phyloP scores from a whole-genome alignment of 2,113 vertebrate genomes.

The Neolamprologus caudopunctatus region DNA sequence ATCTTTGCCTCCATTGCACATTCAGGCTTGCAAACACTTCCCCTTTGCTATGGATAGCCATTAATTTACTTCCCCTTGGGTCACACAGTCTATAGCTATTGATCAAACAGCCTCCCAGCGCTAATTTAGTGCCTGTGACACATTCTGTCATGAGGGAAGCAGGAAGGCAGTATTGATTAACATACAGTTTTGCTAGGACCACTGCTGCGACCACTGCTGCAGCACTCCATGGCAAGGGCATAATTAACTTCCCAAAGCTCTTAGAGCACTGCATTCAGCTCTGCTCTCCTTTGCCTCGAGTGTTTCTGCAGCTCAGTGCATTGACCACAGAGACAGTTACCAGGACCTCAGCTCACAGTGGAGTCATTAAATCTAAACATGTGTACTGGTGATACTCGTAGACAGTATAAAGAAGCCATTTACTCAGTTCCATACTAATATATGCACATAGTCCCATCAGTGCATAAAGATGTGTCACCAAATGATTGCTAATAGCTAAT shows the following conservation, averaged over 20 bases:
- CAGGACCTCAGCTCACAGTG: not conserved
- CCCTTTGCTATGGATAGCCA: constrained; percentile 25
- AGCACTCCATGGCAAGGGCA: constrained; percentile 10
- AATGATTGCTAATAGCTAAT: not conserved
- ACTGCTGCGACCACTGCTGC: constrained; percentile 1
- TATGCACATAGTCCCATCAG: not conserved
- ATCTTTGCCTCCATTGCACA: not conserved
- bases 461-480: not conserved
- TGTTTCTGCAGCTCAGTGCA: not conserved
- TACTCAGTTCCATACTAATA: not conserved
- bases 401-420: not conserved
- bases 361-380: not conserved
- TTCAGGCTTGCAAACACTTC: not conserved
- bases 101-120: constrained; percentile 63
- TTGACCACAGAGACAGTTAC: not conserved
- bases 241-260: constrained; percentile 39
- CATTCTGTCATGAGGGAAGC: constrained; percentile 52
- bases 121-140: constrained; percentile 68
- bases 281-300: not conserved
- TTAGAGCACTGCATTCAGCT: not conserved
- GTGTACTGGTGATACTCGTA: not conserved
- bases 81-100: constrained; percentile 64
- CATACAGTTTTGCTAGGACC: constrained; percentile 16
- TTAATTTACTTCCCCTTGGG: constrained; percentile 55
- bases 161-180: constrained; percentile 54